phyloP scores from a whole-genome alignment of 1,140 invertebrate genomes.

The Drosophila bocki region DNA sequence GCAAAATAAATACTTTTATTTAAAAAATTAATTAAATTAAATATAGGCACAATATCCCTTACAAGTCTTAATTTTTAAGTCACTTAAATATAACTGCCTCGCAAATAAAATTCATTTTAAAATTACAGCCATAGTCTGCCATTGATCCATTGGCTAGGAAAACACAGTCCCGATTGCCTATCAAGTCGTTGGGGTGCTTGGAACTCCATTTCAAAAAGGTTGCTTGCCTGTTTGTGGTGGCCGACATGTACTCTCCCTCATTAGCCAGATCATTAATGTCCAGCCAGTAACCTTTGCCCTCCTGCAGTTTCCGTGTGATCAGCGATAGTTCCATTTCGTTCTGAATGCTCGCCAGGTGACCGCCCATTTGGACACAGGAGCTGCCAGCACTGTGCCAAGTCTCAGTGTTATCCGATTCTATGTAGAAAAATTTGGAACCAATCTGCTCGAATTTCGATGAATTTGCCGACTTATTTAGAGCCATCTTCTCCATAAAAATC shows the following conservation, averaged over 20 bases:
- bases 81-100: neutral
- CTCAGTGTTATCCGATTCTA: neutral
- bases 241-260: conserved; percentile 3
- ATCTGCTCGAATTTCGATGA: neutral
- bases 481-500: neutral
- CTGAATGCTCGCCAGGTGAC: neutral
- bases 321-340: neutral
- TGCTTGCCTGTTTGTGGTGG: neutral
- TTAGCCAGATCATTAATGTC: neutral
- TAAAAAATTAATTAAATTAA: neutral
- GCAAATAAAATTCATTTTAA: neutral
- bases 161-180: neutral
- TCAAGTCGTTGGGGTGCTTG: neutral
- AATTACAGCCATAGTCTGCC: neutral
- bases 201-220: neutral
- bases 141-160: neutral
- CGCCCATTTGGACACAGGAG: neutral
- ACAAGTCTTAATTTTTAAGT: neutral
- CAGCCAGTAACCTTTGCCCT: neutral
- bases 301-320: neutral
- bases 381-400: neutral
- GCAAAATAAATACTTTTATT: neutral
- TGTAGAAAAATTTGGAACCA: neutral
- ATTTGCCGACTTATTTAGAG: neutral
- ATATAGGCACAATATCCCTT: rapidly evolving